Percentiles rank a stretch among this genome's conserved stretches.
phyloP scores from a whole-genome alignment of 2,888 invertebrate species.

The Cantharis rustica region DNA sequence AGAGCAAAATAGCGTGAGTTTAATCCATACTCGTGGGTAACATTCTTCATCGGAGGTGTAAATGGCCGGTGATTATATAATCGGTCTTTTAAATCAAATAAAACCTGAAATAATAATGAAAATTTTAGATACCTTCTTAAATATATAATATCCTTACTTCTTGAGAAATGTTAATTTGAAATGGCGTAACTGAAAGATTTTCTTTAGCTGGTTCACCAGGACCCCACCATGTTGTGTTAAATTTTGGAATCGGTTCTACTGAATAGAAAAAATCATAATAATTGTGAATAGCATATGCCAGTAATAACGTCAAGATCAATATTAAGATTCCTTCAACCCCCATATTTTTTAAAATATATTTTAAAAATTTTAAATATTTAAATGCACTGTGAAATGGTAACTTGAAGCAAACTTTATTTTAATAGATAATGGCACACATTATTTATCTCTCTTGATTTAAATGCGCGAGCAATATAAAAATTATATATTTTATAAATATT shows the following conservation, averaged over 20 bases:
- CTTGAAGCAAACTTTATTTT: background rate
- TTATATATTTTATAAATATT: background rate
- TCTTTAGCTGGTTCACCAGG: background rate
- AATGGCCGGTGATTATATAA: constrained; percentile 56
- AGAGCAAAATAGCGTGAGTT: constrained; percentile 69
- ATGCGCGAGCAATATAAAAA: background rate
- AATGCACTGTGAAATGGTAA: background rate
- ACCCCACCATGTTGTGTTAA: background rate
- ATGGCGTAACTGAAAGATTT: background rate
- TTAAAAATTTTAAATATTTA: background rate
- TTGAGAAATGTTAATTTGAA: background rate
- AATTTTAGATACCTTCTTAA: no score
- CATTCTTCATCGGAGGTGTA: constrained; percentile 63
- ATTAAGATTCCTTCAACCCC: background rate
- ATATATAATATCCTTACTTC: background rate
- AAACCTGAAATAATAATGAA: background rate
- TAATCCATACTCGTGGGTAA: constrained; percentile 81
- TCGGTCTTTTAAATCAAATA: constrained; percentile 62
- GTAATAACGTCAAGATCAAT: background rate
- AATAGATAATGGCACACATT: background rate
- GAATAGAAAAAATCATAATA: background rate
- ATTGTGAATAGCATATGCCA: no score
- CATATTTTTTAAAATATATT: background rate
- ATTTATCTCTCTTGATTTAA: background rate
- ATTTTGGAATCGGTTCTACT: background rate